Percentiles rank a stretch among this genome's conserved stretches.
phyloP scores from a whole-genome alignment of 2,888 invertebrate genomes.

The Drosophila planitibia region DNA sequence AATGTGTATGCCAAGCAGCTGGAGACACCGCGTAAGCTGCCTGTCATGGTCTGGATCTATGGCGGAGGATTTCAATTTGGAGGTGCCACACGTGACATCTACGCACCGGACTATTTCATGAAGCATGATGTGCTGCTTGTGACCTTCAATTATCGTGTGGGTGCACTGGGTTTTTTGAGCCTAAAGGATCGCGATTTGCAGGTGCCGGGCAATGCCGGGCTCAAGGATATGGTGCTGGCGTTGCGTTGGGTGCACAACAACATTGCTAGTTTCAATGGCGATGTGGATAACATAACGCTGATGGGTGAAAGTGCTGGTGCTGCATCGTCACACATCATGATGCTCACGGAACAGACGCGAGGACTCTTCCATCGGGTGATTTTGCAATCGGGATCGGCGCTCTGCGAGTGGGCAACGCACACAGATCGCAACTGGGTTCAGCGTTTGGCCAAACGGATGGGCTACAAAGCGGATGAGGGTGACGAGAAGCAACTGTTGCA shows the following conservation, averaged over 20 bases:
- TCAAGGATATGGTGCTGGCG: constrained; percentile 86
- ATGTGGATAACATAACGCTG: constrained; percentile 86
- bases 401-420: constrained; percentile 62
- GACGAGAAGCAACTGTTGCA: constrained; percentile 55
- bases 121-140: constrained; percentile 86
- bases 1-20: constrained; percentile 85
- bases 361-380: constrained; percentile 84
- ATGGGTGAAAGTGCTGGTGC: constrained; percentile 87
- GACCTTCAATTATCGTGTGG: constrained; percentile 86
- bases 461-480: constrained; percentile 36
- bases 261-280: constrained; percentile 86
- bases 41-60: constrained; percentile 86
- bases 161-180: constrained; percentile 85
- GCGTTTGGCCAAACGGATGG: constrained; percentile 50
- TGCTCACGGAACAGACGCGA: constrained; percentile 85
- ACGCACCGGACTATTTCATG: constrained; percentile 86
- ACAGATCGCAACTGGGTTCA: constrained; percentile 46
- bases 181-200: constrained; percentile 85
- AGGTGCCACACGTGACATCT: constrained; percentile 82
- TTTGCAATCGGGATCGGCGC: constrained; percentile 79
- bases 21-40: constrained; percentile 62
- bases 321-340: constrained; percentile 85
- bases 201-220: constrained; percentile 86
- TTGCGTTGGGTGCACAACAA: constrained; percentile 86
- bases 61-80: constrained; percentile 86